A percentile compares a stretch with the other conserved stretches of the same genome.
phyloP scores from a whole-genome alignment of 1,140 invertebrate genomes.

The Hycleus phaleratus region DNA sequence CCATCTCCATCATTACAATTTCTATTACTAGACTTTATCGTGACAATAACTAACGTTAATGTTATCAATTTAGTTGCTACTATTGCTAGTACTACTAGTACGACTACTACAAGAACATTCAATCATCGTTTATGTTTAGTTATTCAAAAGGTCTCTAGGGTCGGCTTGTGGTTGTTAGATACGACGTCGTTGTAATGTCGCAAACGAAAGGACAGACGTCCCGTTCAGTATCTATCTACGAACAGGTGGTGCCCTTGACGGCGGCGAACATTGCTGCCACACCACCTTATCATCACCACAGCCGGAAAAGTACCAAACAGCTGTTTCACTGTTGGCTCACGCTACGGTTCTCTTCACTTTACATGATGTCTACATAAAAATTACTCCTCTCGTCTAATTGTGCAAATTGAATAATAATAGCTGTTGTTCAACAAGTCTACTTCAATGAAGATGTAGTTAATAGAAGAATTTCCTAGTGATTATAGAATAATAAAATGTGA shows the following conservation, averaged over 20 bases:
- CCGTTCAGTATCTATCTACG: slow-evolving; percentile 19
- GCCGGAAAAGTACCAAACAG: slow-evolving; percentile 11
- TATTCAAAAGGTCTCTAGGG: not conserved
- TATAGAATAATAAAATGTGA: not conserved
- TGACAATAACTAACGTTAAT: too few relatives aligned
- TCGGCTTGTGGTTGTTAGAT: not conserved
- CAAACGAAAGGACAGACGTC: not conserved
- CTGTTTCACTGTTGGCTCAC: slow-evolving; percentile 6
- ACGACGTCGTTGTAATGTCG: not conserved
- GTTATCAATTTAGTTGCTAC: too few relatives aligned
- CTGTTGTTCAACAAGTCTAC: too few relatives aligned
- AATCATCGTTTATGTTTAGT: too few relatives aligned
- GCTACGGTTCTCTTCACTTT: slow-evolving; percentile 1
- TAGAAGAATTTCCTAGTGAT: not conserved
- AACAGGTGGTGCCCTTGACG: slow-evolving; percentile 29
- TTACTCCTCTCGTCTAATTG: slow-evolving; percentile 1
- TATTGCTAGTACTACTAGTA: too few relatives aligned
- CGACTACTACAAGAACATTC: too few relatives aligned
- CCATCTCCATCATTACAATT: not conserved
- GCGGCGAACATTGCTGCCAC: not conserved
- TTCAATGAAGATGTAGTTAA: too few relatives aligned
- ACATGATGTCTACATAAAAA: slow-evolving; percentile 11
- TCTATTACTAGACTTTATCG: not conserved
- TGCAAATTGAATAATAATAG: slow-evolving; percentile 5
- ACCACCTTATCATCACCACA: not conserved